A percentile compares a stretch with the other conserved stretches of the same genome.
phyloP scores from a whole-genome alignment of 2,113 vertebrate genomes.

The Morone chrysops region DNA sequence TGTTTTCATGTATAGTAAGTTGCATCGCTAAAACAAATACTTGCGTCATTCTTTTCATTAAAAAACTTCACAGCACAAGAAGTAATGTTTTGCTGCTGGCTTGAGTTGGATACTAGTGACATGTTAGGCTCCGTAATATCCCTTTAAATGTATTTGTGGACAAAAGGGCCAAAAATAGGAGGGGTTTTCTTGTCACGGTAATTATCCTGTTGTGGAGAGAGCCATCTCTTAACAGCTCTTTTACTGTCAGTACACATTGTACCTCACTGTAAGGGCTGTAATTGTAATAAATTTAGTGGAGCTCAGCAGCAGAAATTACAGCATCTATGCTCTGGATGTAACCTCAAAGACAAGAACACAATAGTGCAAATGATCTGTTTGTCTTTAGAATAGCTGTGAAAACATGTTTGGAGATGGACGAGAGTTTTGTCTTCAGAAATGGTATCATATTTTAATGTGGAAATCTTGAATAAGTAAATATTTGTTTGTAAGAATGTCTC shows the following conservation, averaged over 20 bases:
- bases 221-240: slow-evolving; percentile 43
- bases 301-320: slow-evolving; percentile 48
- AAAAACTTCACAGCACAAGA: no score
- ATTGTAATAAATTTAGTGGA: slow-evolving; percentile 48
- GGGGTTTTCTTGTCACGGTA: slow-evolving; percentile 43
- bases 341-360: slow-evolving; percentile 34
- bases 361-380: neutral
- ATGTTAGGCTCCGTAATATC: neutral
- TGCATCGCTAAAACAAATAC: no score
- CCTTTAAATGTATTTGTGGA: slow-evolving; percentile 12
- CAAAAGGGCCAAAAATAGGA: slow-evolving; percentile 30
- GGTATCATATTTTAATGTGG: neutral
- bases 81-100: neutral
- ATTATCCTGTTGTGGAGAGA: slow-evolving; percentile 61
- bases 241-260: slow-evolving; percentile 59
- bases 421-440: neutral
- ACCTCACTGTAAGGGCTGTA: slow-evolving; percentile 35
- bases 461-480: neutral
- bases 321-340: slow-evolving; percentile 14
- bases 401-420: neutral
- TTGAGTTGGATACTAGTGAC: neutral
- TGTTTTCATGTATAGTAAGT: no score
- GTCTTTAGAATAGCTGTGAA: neutral
- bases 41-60: no score
- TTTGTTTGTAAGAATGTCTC: neutral